Base-by-base conservation (phyloP, 2,797 vertebrate species). In the Xerus rutilus region DNA sequence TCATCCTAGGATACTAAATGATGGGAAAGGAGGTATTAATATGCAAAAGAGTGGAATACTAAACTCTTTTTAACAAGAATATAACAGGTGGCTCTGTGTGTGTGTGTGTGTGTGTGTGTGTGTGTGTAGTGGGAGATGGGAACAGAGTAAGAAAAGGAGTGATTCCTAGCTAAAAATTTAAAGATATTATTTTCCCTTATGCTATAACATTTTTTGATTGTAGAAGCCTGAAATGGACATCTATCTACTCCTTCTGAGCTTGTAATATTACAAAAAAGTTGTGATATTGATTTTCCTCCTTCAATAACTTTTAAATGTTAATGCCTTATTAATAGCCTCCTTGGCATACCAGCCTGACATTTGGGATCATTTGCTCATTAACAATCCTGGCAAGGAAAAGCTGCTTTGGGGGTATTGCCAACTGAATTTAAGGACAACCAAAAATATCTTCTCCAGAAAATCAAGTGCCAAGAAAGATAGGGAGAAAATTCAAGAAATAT, bases 291-390 rank as follows among this genome's bases (percentile, higher is more conserved):
- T 94, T 96, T 95, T 92, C 15, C 25, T 83, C 35, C 57, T 93
- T 94, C 86, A 94, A 77, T 95, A 96, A 92, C 77, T 93, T 97
- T 67, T 96, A 97, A 97, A 97, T 97, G 93, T 96, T 96, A 97
- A 96, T 97, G 88, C 65, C 83, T 96, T 97, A 93, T 95, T 95
- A 95, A 88, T 91, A 96, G 95, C 52, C 93, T 98, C 43, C 49
- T 97, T 96, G 95, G 84, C 91, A 97, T 67, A 88, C 32, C 49
- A 95, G 81, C 17, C 30, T 97, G 95, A 95, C 86, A 97, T 97
- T 97, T 97, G 88, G 90, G 94, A 95, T 96, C 45, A 85, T 96
- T 95, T 98, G 52, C 90, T 97, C 83, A 97, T 96, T 96, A 97
- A 93, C 74, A 96, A 65, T 72, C 91, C 74, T 97, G 96, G 90